Percentiles rank a stretch among this genome's conserved stretches.
These are phyloP conservation scores for Syngnathus floridae DNA, from an alignment of 2,113 vertebrate species.

Conservation along the genomic window DNA sequence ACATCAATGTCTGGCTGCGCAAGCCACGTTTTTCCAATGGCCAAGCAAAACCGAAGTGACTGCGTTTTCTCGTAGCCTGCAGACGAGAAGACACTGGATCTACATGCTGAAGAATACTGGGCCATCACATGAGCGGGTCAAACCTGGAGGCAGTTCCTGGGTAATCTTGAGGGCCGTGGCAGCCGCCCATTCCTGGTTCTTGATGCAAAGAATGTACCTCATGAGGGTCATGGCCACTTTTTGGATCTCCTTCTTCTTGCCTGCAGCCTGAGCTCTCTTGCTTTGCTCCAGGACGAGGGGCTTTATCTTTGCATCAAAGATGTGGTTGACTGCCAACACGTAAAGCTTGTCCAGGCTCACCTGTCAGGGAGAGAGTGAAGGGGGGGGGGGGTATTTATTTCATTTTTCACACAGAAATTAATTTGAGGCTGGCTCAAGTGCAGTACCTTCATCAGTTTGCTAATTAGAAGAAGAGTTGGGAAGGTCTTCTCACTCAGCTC, in stretches of 20 bases:
- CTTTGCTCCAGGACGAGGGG: constrained; percentile 76
- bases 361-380: constrained; percentile 51
- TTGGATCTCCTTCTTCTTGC: constrained; percentile 70
- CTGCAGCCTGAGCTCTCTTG: constrained; percentile 51
- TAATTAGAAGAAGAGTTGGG: constrained; percentile 85
- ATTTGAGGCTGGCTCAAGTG: background rate
- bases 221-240: constrained; percentile 77
- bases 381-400: too few species aligned
- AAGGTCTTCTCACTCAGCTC: constrained; percentile 90
- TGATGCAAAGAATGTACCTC: constrained; percentile 80
- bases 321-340: constrained; percentile 79
- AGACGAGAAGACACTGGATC: background rate
- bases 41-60: constrained; percentile 83
- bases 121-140: background rate
- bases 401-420: background rate
- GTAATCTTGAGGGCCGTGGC: constrained; percentile 85
- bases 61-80: constrained; percentile 83
- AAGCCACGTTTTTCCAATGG: constrained; percentile 80
- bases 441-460: constrained; percentile 92
- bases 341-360: constrained; percentile 86
- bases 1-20: constrained; percentile 76
- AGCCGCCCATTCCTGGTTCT: constrained; percentile 84
- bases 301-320: constrained; percentile 86
- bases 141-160: constrained; percentile 88
- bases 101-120: background rate